Conservation (phyloP, 2,113 vertebrate species). For the Halichoerus grypus region DNA sequence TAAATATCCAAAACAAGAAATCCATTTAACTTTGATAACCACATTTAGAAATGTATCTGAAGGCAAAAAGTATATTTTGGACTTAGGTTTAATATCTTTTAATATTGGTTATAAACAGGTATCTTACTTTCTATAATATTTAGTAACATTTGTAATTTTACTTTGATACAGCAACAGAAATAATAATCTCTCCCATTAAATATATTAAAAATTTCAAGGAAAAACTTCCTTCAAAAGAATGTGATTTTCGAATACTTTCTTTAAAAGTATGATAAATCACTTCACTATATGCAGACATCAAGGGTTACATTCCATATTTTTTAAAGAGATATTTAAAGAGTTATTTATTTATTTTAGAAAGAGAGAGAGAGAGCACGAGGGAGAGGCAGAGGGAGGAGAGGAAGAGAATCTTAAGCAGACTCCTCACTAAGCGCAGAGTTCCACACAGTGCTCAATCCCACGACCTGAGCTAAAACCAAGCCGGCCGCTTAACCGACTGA, state of each 20-base stretch:
- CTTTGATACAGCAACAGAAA: conserved; percentile 31
- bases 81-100: conserved; percentile 13
- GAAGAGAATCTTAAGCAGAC: background rate
- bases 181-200: background rate
- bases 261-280: background rate
- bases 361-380: background rate
- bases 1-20: background rate
- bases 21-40: background rate
- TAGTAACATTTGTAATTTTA: background rate
- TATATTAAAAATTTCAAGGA: conserved; percentile 30
- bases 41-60: conserved; percentile 32
- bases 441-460: background rate
- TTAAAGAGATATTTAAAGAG: background rate
- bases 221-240: conserved; percentile 40
- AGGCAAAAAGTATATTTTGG: background rate
- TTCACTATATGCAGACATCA: background rate
- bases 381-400: background rate
- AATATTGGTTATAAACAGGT: background rate
- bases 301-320: background rate
- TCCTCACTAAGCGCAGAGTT: background rate
- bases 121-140: background rate
- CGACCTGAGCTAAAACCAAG: background rate
- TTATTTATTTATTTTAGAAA: background rate
- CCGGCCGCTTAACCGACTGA: background rate
- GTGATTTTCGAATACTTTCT: conserved; percentile 2